These are phyloP conservation scores for Falcaria lacertinaria DNA, from an alignment of 2,888 invertebrate species.

Conservation along the genomic window DNA sequence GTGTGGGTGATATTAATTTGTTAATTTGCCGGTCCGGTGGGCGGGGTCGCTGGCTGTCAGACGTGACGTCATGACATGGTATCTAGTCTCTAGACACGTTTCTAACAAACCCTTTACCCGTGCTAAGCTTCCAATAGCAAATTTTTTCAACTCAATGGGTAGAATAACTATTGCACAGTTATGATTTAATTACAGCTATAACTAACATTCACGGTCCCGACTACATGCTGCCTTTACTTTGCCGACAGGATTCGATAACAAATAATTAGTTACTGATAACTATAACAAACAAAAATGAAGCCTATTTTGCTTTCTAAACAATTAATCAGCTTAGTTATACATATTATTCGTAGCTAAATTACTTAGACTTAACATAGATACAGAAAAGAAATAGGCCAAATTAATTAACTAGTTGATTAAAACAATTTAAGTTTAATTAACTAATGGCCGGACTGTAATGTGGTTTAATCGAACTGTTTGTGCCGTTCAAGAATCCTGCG, in stretches of 20 bases:
- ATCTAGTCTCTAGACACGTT: background rate
- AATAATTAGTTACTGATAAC: too few species aligned
- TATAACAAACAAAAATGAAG: too few species aligned
- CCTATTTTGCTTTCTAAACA: too few species aligned
- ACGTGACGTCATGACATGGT: too few species aligned
- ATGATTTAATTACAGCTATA: background rate
- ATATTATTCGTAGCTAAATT: too few species aligned
- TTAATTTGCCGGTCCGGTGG: conserved; percentile 49
- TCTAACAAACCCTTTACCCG: conserved; percentile 2
- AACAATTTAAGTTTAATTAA: background rate
- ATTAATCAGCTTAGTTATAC: too few species aligned
- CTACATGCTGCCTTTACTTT: background rate
- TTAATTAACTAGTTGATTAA: background rate
- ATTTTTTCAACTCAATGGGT: background rate
- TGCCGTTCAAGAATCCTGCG: background rate
- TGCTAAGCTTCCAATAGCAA: too few species aligned
- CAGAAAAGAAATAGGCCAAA: too few species aligned
- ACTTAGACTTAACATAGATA: too few species aligned
- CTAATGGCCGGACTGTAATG: background rate
- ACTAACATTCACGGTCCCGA: background rate
- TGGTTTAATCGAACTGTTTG: too few species aligned
- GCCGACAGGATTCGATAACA: too few species aligned
- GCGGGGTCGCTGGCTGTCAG: conserved; percentile 44
- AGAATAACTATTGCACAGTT: background rate
- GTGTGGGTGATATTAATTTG: conserved; percentile 61